Evolutionary conservation across 2,888 invertebrate species (phyloP), one percentile per base, ranked within the genome.

Genomic region (Agriotes lineatus): DNA sequence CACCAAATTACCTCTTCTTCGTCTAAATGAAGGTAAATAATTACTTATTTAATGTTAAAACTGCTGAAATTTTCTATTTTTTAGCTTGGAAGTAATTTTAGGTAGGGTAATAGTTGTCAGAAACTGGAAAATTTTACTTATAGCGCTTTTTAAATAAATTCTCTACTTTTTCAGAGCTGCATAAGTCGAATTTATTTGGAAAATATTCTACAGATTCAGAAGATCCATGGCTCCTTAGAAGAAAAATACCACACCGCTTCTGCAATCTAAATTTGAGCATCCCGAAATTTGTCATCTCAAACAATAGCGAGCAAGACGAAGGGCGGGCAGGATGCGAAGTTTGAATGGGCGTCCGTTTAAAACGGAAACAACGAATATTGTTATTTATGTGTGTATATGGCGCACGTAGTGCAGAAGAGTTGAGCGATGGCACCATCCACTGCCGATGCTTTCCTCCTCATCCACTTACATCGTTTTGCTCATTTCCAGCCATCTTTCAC

Each of bases 381-480:
- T 44, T 56, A 39, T 52, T 52, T 52, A 52, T 56, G 45, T 33
- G 35, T 65, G 14, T 65, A 58, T 48, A 50, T 5, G 30, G 44
- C 37, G 39, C 48, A 42, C 25, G 19, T 19, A 59, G 59, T 60
- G 59, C 39, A 60, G 44, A 67, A 67, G 60, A 59, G 60, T 67
- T 66, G 52, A 66, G 64, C 20, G 48, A 65, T 65, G 35, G 64
- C 48, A 58, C 52, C 50, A 58, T 65, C 57, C 19, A 60, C 72
- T 72, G 71, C 69, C 65, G 74, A 74, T 74, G 74, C 76, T 75
- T 77, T 76, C 72, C 75, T 74, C 69, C 76, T 74, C 73, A 78
- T 76, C 76, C 77, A 77, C 76, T 78, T 79, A 77, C 77, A 78
- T 76, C 76, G 75, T 76, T 78, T 75, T 78, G 77, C 78, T 76